Percentiles rank a stretch among this genome's conserved stretches.
These are phyloP conservation scores for Gallinago paraguaiae DNA, from an alignment of 2,113 vertebrate species.

Conservation along the genomic window DNA sequence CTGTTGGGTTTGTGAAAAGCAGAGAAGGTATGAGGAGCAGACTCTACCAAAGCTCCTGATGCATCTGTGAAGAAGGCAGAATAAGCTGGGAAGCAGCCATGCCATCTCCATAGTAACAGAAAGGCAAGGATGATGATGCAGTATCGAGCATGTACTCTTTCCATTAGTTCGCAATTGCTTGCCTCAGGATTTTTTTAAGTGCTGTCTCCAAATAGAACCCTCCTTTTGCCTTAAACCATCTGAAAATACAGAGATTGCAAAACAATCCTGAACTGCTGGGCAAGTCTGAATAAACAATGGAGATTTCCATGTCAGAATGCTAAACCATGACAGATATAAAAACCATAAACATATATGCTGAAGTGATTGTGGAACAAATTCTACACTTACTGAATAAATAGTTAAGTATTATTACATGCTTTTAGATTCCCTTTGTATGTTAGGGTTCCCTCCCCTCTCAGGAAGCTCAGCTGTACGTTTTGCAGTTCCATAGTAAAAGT, in stretches of 20 bases:
- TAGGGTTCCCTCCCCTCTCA: neutral
- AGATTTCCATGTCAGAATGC: neutral
- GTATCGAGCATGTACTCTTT: neutral
- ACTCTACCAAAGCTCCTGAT: slow-evolving; percentile 42
- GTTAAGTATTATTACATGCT: neutral
- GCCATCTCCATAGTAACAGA: slow-evolving; percentile 66
- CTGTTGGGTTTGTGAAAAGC: neutral
- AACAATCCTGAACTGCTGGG: neutral
- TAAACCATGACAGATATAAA: neutral
- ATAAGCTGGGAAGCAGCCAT: slow-evolving; percentile 3
- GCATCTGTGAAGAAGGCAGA: slow-evolving; percentile 38
- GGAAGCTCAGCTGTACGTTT: slow-evolving; percentile 13
- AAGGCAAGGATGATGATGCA: neutral
- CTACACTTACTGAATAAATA: neutral
- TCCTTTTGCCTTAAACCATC: neutral
- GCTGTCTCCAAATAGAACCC: slow-evolving; percentile 2
- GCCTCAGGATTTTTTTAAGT: slow-evolving; percentile 35
- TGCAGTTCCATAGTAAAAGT: neutral
- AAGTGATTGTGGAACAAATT: neutral
- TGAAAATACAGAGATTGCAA: neutral
- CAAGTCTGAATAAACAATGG: neutral
- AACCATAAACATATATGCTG: neutral
- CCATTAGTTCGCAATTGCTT: slow-evolving; percentile 38
- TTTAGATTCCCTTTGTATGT: neutral
- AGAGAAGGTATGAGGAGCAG: slow-evolving; percentile 2